Evolutionary conservation across 2,113 vertebrate species (phyloP).

Genomic region (Eublepharis macularius): DNA sequence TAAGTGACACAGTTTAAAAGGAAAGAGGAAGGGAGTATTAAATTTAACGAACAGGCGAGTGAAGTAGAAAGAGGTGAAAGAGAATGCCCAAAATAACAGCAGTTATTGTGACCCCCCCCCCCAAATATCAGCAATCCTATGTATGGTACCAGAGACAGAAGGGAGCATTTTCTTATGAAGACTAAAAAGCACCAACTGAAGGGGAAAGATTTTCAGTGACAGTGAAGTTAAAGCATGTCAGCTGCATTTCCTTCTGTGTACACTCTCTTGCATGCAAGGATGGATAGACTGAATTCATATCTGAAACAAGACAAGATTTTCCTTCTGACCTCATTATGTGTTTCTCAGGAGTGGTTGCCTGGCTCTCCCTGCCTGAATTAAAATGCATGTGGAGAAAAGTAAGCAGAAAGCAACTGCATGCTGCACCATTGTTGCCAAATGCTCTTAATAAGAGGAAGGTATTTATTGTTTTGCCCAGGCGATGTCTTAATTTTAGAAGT

Average conservation of each 20-base stretch:
- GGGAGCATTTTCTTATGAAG: constrained; percentile 46
- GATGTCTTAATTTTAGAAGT: constrained; percentile 69
- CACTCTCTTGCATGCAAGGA: constrained; percentile 68
- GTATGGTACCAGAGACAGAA: not conserved
- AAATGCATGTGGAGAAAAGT: constrained; percentile 54
- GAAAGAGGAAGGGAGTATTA: constrained; percentile 26
- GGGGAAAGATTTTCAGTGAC: constrained; percentile 64
- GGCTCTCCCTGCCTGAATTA: constrained; percentile 70
- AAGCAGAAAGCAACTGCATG: constrained; percentile 61
- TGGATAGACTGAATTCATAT: constrained; percentile 76
- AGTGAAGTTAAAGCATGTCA: constrained; percentile 69
- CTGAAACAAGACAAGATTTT: constrained; percentile 75
- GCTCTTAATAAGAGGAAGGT: constrained; percentile 68
- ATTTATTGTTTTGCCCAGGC: constrained; percentile 71
- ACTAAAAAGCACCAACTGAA: constrained; percentile 49
- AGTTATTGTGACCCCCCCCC: constrained; percentile 17
- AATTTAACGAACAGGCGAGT: constrained; percentile 1
- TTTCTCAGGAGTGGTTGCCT: constrained; percentile 72
- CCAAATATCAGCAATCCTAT: constrained; percentile 27
- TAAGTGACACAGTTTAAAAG: constrained; percentile 49
- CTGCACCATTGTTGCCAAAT: constrained; percentile 51
- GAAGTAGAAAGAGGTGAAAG: constrained; percentile 33
- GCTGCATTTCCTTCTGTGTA: constrained; percentile 54
- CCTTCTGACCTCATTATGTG: constrained; percentile 77
- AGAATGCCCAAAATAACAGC: constrained; percentile 43